Percentiles rank a stretch among this genome's conserved stretches.
Conservation (phyloP, 2,888 invertebrate species). For the Netelia virgata region DNA sequence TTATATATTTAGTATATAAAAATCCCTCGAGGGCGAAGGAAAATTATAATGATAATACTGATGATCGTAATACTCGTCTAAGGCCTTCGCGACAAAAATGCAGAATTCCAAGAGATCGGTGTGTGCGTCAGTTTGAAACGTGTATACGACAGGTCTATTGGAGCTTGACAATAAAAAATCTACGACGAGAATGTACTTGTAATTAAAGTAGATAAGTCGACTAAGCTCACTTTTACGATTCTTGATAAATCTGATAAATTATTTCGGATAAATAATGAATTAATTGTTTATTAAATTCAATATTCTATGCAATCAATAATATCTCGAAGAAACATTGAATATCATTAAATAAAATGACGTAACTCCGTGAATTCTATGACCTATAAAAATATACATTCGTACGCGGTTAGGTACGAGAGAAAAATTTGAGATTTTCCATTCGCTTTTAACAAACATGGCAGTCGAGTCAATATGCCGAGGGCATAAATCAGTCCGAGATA, state of each 20-base stretch:
- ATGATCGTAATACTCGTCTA: conserved; percentile 28
- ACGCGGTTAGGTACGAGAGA: not conserved
- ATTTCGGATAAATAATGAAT: too few species aligned
- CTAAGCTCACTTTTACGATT: too few species aligned
- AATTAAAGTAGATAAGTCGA: too few species aligned
- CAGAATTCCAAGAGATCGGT: conserved; percentile 1
- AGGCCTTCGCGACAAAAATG: conserved; percentile 16
- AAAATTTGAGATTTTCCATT: conserved; percentile 48
- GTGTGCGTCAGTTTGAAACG: not conserved
- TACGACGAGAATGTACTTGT: not conserved
- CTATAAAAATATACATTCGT: conserved; percentile 10
- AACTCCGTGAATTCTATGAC: not conserved
- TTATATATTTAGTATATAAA: conserved; percentile 11
- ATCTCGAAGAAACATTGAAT: not conserved
- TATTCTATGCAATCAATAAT: not conserved
- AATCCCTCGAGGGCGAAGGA: conserved; percentile 13
- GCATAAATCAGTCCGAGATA: conserved; percentile 58
- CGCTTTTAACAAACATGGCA: conserved; percentile 46
- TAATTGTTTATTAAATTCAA: too few species aligned
- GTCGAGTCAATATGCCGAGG: conserved; percentile 55
- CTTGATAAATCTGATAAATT: too few species aligned
- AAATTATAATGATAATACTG: conserved; percentile 46
- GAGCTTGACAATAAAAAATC: conserved; percentile 6
- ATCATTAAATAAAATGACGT: not conserved
- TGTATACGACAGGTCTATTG: conserved; percentile 9